Base-by-base conservation (phyloP, 2,113 vertebrate genomes). In the Ceuthmochares aereus region DNA sequence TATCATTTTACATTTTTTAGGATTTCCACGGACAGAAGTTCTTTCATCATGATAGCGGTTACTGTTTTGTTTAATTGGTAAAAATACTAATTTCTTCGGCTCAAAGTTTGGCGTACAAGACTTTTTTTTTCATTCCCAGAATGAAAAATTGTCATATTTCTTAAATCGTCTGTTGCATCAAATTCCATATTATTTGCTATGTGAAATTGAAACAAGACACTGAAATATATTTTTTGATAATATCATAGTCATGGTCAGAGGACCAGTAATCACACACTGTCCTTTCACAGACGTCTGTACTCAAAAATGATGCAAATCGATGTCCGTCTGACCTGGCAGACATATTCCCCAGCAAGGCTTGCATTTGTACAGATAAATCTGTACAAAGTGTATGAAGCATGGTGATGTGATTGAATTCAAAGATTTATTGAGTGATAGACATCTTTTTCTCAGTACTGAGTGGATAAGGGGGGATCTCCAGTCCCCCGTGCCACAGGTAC, bases 41-140 rank as follows among this genome's bases (percentile, higher is more conserved):
- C 26, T 80, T 80, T n/a, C 37, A 14, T 51, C 18, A 15, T 55
- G 22, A 66, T 23, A 34, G 12, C 5, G 6, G 6, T 86, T 80
- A 55, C 49, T 90, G 16, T 29, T 83, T 90, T 90, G 18, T 79
- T 87, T 67, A 32, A 73, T 84, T 83, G 70, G 27, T 69, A 59
- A 86, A 90, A 86, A 55, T 47, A 26, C 0, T 0, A 47, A 15
- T 12, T 21, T 52, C 12, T 87, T 58, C n/a, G 86, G 9, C 68
- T 80, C 19, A 36, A 30, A 51, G 51, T 81, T 81, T 81, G 27
- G 45, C 15, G 36, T 64, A 52, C 1, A 1, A 45, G 74, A 27
- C 9, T 60, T 42, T 13, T 52, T 19, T 67, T 74, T 77, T 32
- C 14, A 18, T 87, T 72, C 6, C 12, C 58, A 30, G 62, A 82